These are phyloP conservation scores for Monoplex corrugatus DNA, from an alignment of 2,888 invertebrate species.

Conservation along the genomic window DNA sequence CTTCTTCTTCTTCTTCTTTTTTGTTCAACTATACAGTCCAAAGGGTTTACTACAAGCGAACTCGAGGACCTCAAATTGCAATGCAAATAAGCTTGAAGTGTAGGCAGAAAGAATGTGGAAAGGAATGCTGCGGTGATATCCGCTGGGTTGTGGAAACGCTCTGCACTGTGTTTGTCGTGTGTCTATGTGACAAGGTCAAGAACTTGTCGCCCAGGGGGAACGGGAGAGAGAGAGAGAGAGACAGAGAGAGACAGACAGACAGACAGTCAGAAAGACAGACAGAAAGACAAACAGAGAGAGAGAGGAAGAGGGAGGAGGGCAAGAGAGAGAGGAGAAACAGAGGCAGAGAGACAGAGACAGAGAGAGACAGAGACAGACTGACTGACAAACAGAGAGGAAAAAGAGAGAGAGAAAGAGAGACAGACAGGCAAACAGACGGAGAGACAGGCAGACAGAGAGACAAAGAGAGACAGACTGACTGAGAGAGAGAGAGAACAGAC, in stretches of 20 bases:
- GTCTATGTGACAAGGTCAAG: neutral
- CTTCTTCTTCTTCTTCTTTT: no score
- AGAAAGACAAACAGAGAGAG: no score
- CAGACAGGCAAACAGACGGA: neutral
- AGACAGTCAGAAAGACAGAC: neutral
- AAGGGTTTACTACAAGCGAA: no score
- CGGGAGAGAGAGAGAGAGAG: neutral
- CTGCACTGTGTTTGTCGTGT: neutral
- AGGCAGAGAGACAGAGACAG: no score
- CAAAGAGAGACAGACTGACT: neutral
- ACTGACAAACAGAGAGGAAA: neutral
- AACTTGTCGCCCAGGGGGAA: no score
- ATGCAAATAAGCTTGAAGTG: no score
- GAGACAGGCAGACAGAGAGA: no score
- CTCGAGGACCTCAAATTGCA: no score
- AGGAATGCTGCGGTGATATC: no score
- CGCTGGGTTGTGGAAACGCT: no score
- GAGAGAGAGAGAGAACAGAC: neutral
- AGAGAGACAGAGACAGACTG: neutral
- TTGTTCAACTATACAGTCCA: no score
- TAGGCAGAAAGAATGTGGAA: no score
- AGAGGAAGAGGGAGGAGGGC: neutral
- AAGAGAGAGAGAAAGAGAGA: neutral
- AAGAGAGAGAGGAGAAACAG: neutral
- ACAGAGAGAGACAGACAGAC: neutral